phyloP scores from a whole-genome alignment of 2,113 vertebrate species.

The Ranitomeya imitator region DNA sequence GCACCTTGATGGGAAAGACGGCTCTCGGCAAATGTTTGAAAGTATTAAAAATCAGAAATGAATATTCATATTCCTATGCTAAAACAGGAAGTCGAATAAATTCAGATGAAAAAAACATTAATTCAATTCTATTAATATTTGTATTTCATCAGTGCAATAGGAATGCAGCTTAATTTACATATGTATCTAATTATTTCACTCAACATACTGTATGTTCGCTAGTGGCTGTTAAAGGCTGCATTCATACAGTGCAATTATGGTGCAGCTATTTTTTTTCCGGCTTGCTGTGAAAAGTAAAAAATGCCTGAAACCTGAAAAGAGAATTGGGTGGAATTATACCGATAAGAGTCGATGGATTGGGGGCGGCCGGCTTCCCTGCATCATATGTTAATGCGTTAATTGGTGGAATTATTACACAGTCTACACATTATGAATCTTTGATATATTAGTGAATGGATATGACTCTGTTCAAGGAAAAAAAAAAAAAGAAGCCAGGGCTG shows the following conservation, averaged over 20 bases:
- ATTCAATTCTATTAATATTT: slow-evolving; percentile 8
- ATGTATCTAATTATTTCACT: neutral
- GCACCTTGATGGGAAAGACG: neutral
- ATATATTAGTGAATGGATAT: slow-evolving; percentile 17
- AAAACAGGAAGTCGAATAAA: neutral
- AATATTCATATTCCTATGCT: neutral
- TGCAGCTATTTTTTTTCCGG: too few relatives aligned
- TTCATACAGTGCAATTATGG: too few relatives aligned
- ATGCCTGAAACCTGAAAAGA: neutral
- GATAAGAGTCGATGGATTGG: neutral
- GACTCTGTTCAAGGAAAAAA: neutral
- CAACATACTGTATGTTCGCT: neutral
- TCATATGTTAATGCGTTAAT: slow-evolving; percentile 2
- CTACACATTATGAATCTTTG: slow-evolving; percentile 1
- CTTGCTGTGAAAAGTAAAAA: neutral
- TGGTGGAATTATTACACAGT: neutral
- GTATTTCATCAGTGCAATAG: neutral
- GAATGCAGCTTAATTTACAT: neutral
- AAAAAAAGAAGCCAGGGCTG: slow-evolving; percentile 27
- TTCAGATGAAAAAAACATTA: neutral
- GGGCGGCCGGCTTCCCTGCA: neutral
- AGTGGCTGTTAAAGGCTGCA: neutral
- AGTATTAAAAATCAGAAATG: slow-evolving; percentile 2
- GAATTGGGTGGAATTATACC: neutral
- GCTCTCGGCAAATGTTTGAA: neutral